Evolutionary conservation across 2,888 invertebrate species (phyloP).

Genomic region (Actias luna): DNA sequence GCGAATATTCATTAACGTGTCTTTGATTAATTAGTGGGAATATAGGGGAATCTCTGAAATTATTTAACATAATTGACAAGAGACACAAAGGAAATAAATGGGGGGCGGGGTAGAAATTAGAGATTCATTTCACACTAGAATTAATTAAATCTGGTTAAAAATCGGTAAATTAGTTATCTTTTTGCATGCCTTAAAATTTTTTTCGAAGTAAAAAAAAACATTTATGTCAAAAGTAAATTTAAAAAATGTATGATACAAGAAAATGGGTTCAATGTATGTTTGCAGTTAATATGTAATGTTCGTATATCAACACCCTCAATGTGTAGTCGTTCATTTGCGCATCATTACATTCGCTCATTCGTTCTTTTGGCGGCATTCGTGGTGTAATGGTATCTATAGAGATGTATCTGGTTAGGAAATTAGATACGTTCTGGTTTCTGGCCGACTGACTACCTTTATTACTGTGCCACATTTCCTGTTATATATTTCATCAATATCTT

Average conservation of each 20-base stretch:
- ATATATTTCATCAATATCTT: not conserved
- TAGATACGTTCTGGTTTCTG: constrained; percentile 63
- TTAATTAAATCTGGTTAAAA: not conserved
- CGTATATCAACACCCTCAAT: not conserved
- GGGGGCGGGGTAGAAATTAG: not conserved
- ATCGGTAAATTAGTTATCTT: no score
- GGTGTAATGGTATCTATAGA: constrained; percentile 46
- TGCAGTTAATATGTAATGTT: not conserved
- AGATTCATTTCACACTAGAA: no score
- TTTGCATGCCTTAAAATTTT: no score
- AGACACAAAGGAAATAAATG: not conserved
- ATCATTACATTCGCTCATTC: constrained; percentile 62
- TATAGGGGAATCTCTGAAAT: constrained; percentile 32
- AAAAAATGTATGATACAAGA: not conserved
- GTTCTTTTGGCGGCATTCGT: constrained; percentile 38
- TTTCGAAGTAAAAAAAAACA: no score
- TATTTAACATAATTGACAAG: constrained; percentile 3
- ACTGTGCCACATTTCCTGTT: constrained; percentile 44
- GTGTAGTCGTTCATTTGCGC: constrained; percentile 57
- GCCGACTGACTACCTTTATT: constrained; percentile 50
- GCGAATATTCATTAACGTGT: constrained; percentile 24
- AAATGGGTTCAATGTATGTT: not conserved
- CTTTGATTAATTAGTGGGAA: constrained; percentile 43
- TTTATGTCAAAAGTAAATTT: not conserved
- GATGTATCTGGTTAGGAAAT: constrained; percentile 70